Percentiles rank a stretch among this genome's conserved stretches.
phyloP scores from a whole-genome alignment of 1,140 invertebrate genomes.

The Zophobas morio region DNA sequence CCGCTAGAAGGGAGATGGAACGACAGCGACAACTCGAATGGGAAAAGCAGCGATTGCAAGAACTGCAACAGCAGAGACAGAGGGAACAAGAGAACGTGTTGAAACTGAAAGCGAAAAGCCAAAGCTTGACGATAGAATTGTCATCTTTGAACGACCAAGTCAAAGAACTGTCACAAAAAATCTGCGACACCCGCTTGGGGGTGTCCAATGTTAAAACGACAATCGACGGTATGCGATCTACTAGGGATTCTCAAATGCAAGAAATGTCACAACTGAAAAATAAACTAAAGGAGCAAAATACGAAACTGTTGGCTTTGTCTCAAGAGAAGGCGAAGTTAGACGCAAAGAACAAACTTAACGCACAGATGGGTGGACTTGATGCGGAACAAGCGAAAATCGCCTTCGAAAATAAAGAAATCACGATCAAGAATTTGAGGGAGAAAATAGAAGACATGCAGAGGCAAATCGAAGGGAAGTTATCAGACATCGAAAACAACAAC shows the following conservation, averaged over 20 bases:
- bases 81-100: conserved; percentile 91
- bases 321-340: conserved; percentile 89
- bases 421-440: conserved; percentile 84
- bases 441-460: conserved; percentile 74
- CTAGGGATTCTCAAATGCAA: conserved; percentile 89
- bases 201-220: conserved; percentile 95
- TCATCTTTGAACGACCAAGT: conserved; percentile 79
- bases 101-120: conserved; percentile 91
- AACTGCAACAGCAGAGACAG: conserved; percentile 87
- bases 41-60: conserved; percentile 92
- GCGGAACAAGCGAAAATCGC: conserved; percentile 79
- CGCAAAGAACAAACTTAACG: conserved; percentile 78
- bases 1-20: conserved; percentile 90
- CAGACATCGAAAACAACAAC: conserved; percentile 89
- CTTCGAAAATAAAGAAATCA: conserved; percentile 86
- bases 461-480: conserved; percentile 82
- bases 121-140: conserved; percentile 87
- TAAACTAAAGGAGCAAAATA: conserved; percentile 87
- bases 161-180: conserved; percentile 88
- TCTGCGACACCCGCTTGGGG: conserved; percentile 88
- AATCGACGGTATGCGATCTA: conserved; percentile 96
- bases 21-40: conserved; percentile 95
- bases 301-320: conserved; percentile 82
- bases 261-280: conserved; percentile 92
- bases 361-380: conserved; percentile 70